Evolutionary conservation across 2,113 vertebrate genomes (phyloP).

Genomic region (Hyla sarda): DNA sequence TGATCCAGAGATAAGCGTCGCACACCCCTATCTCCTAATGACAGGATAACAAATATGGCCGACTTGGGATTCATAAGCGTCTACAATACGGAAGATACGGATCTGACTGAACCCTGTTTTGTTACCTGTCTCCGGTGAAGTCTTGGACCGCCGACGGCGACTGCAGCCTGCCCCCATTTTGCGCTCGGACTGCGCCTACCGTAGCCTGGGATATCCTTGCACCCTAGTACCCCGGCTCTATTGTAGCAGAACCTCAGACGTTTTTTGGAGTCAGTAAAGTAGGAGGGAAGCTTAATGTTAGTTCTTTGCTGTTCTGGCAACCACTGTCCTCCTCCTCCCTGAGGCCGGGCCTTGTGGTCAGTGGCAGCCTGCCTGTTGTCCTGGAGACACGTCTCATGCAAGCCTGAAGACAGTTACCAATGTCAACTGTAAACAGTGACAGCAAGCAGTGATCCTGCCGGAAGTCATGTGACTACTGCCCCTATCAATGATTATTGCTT

Average conservation of each 20-base stretch:
- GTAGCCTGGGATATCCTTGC: no score
- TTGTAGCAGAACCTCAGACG: neutral
- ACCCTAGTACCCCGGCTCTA: neutral
- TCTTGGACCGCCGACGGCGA: neutral
- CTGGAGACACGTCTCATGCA: slow-evolving; percentile 67
- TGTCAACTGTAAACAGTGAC: slow-evolving; percentile 2
- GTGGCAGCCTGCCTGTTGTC: slow-evolving; percentile 66
- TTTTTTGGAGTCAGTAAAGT: neutral
- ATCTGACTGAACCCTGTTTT: neutral
- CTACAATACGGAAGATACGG: no score
- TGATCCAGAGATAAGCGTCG: no score
- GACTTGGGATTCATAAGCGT: no score
- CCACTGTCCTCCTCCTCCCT: slow-evolving; percentile 9
- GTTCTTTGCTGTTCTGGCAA: slow-evolving; percentile 9
- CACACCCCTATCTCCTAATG: no score
- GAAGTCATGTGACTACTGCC: neutral
- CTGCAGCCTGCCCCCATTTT: slow-evolving; percentile 14
- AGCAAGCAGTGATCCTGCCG: neutral
- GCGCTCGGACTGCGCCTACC: neutral
- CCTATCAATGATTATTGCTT: no score
- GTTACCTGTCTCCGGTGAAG: neutral
- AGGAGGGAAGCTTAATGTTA: slow-evolving; percentile 3
- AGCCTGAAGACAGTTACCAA: neutral
- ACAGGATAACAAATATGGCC: no score
- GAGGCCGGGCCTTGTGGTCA: slow-evolving; percentile 45